Base-by-base conservation (phyloP, 2,113 vertebrate species). In the Apeltes quadracus region DNA sequence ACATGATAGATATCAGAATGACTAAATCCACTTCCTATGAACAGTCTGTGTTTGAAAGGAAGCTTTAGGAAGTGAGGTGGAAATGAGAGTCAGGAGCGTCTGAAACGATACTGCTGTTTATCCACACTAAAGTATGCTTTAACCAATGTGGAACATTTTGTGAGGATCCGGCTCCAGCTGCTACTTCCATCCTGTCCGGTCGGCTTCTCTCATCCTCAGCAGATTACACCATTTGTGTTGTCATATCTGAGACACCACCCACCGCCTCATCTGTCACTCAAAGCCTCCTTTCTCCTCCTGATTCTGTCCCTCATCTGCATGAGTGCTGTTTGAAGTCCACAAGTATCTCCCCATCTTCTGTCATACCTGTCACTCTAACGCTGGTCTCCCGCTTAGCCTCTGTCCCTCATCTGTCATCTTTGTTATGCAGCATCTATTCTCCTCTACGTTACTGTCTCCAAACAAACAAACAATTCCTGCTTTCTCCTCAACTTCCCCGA, bases 391-490 rank as follows among this genome's bases (percentile, higher is more conserved):
- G 34, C 51, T 61, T 25, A n/a, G 55, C 68, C 56, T 65, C 51
- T 53, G 27, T 72, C 74, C 32, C 53, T 72, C 61, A 58, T 76
- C 82, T 82, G 76, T 77, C 78, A 74, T 55, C 38, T 78, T 59
- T 36, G 61, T 70, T 57, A 59, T 57, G 48, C 46, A n/a, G 57
- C 14, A 0, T 65, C 79, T 75, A 25, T 71, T 73, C 64, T 75
- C 53, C 36, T n/a, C n/a, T n/a, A 32, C 34, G 25, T 61, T 54
- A 56, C 62, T 7, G 53, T 71, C 59, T 63, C 54, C 56, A 82
- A 82, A 84, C 87, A 84, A 82, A 84, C 87, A 84, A 61, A 66
- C 62, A 43, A 14, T 63, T 66, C 78, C 32, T 53, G 38, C n/a
- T 56, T 43, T 83, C 69, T 0, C 58, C 50, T 76, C 66, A 54